These are phyloP conservation scores for Campylorhamphus procurvoides DNA, from an alignment of 2,113 vertebrate species.

Conservation along the genomic window DNA sequence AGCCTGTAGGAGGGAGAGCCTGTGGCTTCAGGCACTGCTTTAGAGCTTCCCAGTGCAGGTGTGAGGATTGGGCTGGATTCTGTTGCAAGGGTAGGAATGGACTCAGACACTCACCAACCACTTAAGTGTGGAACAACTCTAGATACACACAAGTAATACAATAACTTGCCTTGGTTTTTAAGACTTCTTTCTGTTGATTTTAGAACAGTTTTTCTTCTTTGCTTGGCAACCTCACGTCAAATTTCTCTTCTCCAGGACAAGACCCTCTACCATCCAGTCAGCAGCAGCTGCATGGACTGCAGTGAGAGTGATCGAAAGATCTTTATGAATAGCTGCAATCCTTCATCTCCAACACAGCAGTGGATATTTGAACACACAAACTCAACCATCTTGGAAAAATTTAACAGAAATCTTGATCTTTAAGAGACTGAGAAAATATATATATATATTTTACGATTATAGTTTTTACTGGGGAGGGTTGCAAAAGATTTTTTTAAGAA, in stretches of 20 bases:
- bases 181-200: neutral
- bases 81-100: neutral
- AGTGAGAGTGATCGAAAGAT: constrained; percentile 78
- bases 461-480: constrained; percentile 74
- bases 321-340: constrained; percentile 86
- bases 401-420: constrained; percentile 79
- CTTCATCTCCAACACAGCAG: constrained; percentile 81
- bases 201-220: neutral
- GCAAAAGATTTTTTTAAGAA: constrained; percentile 56
- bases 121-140: neutral
- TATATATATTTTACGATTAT: constrained; percentile 74
- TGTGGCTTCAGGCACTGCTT: neutral
- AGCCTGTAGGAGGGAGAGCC: neutral
- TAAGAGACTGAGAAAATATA: constrained; percentile 57
- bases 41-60: neutral
- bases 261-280: constrained; percentile 85
- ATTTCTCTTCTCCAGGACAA: constrained; percentile 78
- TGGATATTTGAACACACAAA: constrained; percentile 90
- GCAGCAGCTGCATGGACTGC: constrained; percentile 87
- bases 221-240: neutral
- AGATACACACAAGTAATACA: neutral
- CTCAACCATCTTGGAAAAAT: constrained; percentile 81
- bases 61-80: neutral
- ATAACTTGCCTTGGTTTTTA: neutral
- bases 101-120: neutral